phyloP scores from a whole-genome alignment of 2,888 invertebrate genomes.

The Pocota personata region DNA sequence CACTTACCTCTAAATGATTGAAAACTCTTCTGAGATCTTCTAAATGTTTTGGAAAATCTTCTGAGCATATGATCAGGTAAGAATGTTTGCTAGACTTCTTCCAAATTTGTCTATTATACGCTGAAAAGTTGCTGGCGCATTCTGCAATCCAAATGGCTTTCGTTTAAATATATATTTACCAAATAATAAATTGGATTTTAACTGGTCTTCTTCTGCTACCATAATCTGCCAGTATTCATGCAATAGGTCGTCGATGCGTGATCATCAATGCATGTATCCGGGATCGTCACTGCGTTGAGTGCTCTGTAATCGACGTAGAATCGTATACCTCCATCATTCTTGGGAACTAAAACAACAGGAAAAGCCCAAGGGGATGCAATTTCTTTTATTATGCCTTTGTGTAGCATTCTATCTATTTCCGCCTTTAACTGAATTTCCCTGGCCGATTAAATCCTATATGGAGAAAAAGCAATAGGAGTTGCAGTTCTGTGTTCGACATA shows the following conservation, averaged over 20 bases:
- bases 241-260: constrained; percentile 77
- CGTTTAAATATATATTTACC: constrained; percentile 1
- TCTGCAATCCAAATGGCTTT: background rate
- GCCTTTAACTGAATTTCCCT: constrained; percentile 62
- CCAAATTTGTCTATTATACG: background rate
- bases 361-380: constrained; percentile 79
- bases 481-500: constrained; percentile 74
- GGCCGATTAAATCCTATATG: constrained; percentile 77
- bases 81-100: background rate
- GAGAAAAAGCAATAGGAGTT: constrained; percentile 77
- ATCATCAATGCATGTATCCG: constrained; percentile 75
- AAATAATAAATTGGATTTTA: background rate
- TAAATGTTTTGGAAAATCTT: background rate
- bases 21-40: background rate
- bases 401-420: constrained; percentile 77
- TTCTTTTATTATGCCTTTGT: constrained; percentile 78
- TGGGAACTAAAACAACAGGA: constrained; percentile 74
- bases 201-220: constrained; percentile 69
- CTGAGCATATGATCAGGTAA: background rate
- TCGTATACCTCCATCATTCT: constrained; percentile 74
- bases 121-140: background rate
- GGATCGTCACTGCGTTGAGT: constrained; percentile 75
- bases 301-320: constrained; percentile 77
- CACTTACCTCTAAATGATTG: background rate
- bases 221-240: constrained; percentile 77